Conservation (phyloP, 1,140 invertebrate genomes). For the Galleria mellonella region DNA sequence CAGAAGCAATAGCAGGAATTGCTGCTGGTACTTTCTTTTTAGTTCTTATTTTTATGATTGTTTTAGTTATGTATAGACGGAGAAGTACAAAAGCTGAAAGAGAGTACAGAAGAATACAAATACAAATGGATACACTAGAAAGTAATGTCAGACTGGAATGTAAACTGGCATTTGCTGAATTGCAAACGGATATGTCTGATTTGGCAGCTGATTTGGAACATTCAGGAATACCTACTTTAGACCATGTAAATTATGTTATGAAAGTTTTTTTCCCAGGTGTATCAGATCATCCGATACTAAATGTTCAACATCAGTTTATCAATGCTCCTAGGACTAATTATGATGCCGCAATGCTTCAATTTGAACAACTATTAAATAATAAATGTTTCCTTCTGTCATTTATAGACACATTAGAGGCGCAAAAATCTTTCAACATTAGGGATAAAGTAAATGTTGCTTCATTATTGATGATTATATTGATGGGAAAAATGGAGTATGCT, state of each 20-base stretch:
- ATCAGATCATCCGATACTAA: constrained; percentile 92
- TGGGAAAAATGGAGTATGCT: constrained; percentile 98
- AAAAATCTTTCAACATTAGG: constrained; percentile 92
- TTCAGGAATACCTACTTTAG: constrained; percentile 95
- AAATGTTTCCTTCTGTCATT: constrained; percentile 95
- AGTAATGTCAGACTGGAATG: constrained; percentile 98
- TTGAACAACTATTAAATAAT: constrained; percentile 94
- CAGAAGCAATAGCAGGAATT: constrained; percentile 90
- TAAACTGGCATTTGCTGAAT: constrained; percentile 98
- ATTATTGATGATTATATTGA: constrained; percentile 92
- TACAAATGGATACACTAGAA: constrained; percentile 99
- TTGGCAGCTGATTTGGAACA: constrained; percentile 96
- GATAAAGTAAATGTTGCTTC: constrained; percentile 97
- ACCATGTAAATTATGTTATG: constrained; percentile 98
- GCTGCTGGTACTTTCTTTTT: constrained; percentile 88
- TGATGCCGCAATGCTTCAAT: constrained; percentile 94
- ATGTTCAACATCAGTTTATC: constrained; percentile 86
- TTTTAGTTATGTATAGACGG: constrained; percentile 90
- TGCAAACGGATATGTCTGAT: constrained; percentile 99
- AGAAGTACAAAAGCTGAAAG: constrained; percentile 96
- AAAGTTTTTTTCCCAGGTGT: constrained; percentile 98
- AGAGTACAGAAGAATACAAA: constrained; percentile 97
- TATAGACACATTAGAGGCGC: constrained; percentile 93
- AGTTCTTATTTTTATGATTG: constrained; percentile 88
- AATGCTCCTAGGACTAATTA: constrained; percentile 90